Conservation (phyloP, 1,140 invertebrate species). For the Neodiprion pinetum region DNA sequence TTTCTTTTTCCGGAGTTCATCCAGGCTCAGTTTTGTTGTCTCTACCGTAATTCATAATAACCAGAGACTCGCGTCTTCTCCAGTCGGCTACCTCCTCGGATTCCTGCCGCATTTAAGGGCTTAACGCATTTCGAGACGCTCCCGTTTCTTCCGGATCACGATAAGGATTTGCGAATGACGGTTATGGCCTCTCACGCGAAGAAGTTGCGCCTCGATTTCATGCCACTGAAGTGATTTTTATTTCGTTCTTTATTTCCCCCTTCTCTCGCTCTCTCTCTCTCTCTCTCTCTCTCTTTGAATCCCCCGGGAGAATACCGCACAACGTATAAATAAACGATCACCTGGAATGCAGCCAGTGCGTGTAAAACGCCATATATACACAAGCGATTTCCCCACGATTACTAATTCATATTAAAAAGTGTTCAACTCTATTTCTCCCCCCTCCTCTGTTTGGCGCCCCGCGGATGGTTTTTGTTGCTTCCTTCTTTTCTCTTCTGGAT, state of each 20-base stretch:
- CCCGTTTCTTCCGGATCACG: conserved; percentile 27
- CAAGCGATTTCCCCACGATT: background rate
- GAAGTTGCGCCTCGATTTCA: no score
- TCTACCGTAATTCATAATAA: background rate
- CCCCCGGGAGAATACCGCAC: no score
- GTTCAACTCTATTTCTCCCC: conserved; percentile 25
- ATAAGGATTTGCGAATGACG: conserved; percentile 38
- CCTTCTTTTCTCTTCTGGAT: background rate
- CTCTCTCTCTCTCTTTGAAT: background rate
- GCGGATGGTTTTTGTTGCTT: background rate
- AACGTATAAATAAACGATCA: no score
- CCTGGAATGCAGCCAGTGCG: background rate
- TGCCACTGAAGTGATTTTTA: background rate
- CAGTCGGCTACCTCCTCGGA: background rate
- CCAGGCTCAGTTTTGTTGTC: background rate
- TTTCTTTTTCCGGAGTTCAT: no score
- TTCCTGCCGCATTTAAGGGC: conserved; percentile 8
- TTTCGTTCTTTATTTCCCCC: no score
- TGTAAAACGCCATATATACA: background rate
- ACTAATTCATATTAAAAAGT: conserved; percentile 36
- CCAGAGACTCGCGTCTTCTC: background rate
- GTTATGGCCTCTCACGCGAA: conserved; percentile 31
- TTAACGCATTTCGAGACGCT: conserved; percentile 30
- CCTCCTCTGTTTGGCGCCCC: background rate
- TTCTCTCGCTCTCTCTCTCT: no score